Conservation (phyloP, 2,888 invertebrate genomes). For the Tanaodytes sp. region DNA sequence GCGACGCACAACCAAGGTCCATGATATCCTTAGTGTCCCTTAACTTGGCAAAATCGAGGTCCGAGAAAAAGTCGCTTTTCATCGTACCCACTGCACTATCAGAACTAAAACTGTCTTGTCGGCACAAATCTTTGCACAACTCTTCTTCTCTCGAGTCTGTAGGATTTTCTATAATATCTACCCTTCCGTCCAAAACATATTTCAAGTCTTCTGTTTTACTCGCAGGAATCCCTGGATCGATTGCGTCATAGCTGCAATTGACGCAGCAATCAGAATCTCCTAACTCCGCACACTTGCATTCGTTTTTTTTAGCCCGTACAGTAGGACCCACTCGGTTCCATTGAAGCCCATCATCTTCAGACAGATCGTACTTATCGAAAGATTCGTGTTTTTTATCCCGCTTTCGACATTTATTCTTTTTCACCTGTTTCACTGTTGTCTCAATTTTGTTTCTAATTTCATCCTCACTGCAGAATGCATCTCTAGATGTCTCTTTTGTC, state of each 20-base stretch:
- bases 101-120: constrained; percentile 69
- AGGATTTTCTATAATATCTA: constrained; percentile 51
- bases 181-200: constrained; percentile 50
- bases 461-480: constrained; percentile 61
- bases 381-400: constrained; percentile 50
- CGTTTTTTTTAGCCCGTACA: constrained; percentile 2
- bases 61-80: constrained; percentile 71
- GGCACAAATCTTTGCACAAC: constrained; percentile 58
- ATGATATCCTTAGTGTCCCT: constrained; percentile 61
- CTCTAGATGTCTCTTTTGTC: constrained; percentile 67
- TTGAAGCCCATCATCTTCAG: constrained; percentile 60
- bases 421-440: constrained; percentile 5
- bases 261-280: constrained; percentile 3
- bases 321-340: constrained; percentile 58
- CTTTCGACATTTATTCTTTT: constrained; percentile 3
- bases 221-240: constrained; percentile 14
- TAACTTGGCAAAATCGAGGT: constrained; percentile 67
- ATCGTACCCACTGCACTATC: constrained; percentile 71
- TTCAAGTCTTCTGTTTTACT: constrained; percentile 32
- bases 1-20: constrained; percentile 65
- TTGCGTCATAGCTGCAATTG: constrained; percentile 24
- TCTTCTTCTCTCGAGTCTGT: constrained; percentile 47
- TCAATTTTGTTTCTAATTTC: constrained; percentile 9
- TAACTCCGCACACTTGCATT: constrained; percentile 23
- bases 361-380: constrained; percentile 55